Conservation (phyloP, 2,888 invertebrate species). For the Synergus laeviventris region DNA sequence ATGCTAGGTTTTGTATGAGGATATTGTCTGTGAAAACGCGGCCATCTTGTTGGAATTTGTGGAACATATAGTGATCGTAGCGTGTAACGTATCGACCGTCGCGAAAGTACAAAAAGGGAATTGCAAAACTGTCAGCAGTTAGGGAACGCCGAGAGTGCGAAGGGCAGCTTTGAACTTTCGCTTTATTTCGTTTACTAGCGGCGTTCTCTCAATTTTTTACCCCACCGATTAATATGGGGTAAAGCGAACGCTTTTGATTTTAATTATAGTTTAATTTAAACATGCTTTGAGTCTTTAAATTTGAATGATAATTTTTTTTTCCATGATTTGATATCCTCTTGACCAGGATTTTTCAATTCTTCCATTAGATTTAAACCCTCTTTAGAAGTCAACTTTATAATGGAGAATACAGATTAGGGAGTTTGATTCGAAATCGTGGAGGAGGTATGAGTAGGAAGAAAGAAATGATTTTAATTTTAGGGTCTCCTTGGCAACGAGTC, state of each 20-base stretch:
- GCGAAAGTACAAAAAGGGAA: slow-evolving; percentile 40
- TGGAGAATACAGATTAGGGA: no score
- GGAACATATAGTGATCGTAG: neutral
- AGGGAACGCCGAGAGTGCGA: slow-evolving; percentile 30
- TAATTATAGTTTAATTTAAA: neutral
- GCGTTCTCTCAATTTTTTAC: neutral
- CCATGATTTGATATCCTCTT: neutral
- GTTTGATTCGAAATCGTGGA: no score
- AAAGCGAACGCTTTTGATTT: neutral
- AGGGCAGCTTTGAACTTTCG: slow-evolving; percentile 32
- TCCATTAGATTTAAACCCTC: neutral
- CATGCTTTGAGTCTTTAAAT: neutral
- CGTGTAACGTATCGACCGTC: slow-evolving; percentile 30
- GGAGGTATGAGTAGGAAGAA: neutral
- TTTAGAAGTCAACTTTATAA: no score
- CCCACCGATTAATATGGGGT: no score
- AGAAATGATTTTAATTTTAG: neutral
- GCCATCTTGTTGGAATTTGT: slow-evolving; percentile 33
- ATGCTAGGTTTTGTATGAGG: neutral
- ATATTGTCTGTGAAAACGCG: slow-evolving; percentile 6
- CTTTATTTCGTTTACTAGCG: slow-evolving; percentile 33
- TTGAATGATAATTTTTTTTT: neutral
- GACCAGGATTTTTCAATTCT: neutral
- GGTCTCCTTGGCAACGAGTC: neutral
- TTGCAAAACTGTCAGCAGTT: slow-evolving; percentile 38